Base-by-base conservation (phyloP, 2,888 invertebrate genomes). In the Germaria angustata region DNA sequence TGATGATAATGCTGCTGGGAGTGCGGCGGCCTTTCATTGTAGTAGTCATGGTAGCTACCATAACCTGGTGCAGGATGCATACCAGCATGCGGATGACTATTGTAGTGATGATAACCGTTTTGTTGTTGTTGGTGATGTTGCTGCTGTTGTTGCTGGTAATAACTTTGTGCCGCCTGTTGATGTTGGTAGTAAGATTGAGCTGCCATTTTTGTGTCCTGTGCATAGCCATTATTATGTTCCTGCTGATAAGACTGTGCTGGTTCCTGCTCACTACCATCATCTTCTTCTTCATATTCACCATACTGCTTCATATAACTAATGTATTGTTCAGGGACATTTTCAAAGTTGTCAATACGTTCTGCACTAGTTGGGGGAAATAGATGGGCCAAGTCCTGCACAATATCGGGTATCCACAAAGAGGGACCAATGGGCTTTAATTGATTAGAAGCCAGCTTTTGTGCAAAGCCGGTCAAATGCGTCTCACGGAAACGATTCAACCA, bases 401-500 rank as follows among this genome's bases (percentile, higher is more conserved):
- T 89, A 36, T 90, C 90, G 0, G 87, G 87, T 51, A 90, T 89
- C 87, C 88, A 87, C 1, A 90, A 61, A 0, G 90, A 90, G 0
- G 87, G 86, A 0, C 90, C 90, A 65, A 89, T 86, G 0, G 89
- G 87, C 15, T 89, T 89, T 3, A 89, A 71, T 55, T 89, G 90
- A 84, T 88, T 89, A 17, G 86, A 87, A 34, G 89, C 87, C 69
- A 89, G 57, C 34, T 89, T 90, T 68, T 88, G 90, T 0, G 89
- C 90, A 53, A 89, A 89, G 0, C 90, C 89, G 13, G 88, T 87
- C 17, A 89, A 71, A 39, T 89, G 89, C 0, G 90, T 88, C 65
- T 90, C 89, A 1, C 90, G 88, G 44, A 90, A 90, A 1, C 88
- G 88, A 83, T 90, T 90, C 20, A 90, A 55, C 90, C 90, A 90